phyloP scores from a whole-genome alignment of 2,797 vertebrate species.

The Tragelaphus eurycerus region DNA sequence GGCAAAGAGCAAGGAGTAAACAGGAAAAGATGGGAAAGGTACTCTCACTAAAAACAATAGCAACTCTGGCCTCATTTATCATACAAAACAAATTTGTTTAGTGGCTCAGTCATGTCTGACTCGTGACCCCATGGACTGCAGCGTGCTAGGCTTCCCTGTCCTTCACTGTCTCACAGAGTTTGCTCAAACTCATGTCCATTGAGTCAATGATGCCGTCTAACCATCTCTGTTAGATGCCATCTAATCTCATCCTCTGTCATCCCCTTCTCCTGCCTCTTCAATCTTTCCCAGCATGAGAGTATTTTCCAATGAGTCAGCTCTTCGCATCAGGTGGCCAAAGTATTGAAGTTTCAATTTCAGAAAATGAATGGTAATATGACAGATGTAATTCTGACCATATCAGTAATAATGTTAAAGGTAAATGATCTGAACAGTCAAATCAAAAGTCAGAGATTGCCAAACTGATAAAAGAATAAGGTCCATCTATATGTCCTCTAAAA shows the following conservation, averaged over 20 bases:
- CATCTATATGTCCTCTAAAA: not conserved
- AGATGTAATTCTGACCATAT: not conserved
- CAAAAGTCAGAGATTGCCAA: not conserved
- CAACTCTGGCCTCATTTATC: not conserved
- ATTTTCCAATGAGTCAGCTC: not conserved
- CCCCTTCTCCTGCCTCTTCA: not conserved
- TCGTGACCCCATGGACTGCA: not conserved
- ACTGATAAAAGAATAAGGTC: not conserved
- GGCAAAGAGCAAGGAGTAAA: not conserved
- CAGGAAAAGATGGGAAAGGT: not conserved
- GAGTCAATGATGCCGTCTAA: not conserved
- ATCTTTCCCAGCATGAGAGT: not conserved
- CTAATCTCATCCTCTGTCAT: not conserved
- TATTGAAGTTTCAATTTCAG: not conserved
- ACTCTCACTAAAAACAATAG: not conserved
- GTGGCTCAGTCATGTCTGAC: not conserved
- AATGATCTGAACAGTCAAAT: not conserved
- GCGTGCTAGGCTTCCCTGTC: not conserved
- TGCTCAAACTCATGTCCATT: not conserved
- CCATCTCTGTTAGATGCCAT: not conserved
- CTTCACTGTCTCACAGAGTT: not conserved
- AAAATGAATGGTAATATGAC: not conserved
- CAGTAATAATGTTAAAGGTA: not conserved
- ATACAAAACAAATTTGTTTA: not conserved
- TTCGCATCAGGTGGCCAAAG: not conserved